Percentiles rank a stretch among this genome's conserved stretches.
These are phyloP conservation scores for Aeoliscus strigatus DNA, from an alignment of 2,797 vertebrate species.

Conservation along the genomic window DNA sequence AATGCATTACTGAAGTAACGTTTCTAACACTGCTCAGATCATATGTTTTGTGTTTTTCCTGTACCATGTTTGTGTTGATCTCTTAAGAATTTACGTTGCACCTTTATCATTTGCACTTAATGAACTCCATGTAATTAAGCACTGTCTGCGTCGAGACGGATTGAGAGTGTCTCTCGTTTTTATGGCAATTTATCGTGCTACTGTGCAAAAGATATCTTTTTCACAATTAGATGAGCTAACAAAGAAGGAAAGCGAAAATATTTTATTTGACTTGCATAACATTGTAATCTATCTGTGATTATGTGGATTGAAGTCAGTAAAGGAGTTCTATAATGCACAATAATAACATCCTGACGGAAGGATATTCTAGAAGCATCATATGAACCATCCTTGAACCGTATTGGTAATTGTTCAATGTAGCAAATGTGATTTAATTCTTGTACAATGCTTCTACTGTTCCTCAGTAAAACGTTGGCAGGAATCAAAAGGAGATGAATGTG, in stretches of 20 bases:
- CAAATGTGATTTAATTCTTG: not conserved
- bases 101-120: slow-evolving; percentile 16
- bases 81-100: slow-evolving; percentile 2
- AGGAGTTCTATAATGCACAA: too few species aligned
- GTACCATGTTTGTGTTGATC: not conserved
- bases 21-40: too few species aligned
- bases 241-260: not conserved
- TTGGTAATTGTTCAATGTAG: too few species aligned
- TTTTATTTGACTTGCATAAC: not conserved
- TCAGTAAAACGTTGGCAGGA: not conserved
- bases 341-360: too few species aligned
- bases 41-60: slow-evolving; percentile 12
- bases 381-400: too few species aligned
- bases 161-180: slow-evolving; percentile 14
- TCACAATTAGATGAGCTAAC: not conserved
- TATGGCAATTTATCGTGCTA: slow-evolving; percentile 7
- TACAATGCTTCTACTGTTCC: slow-evolving; percentile 1
- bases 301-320: too few species aligned
- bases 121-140: slow-evolving; percentile 1
- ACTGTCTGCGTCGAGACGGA: slow-evolving; percentile 13
- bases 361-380: too few species aligned
- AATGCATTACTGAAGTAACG: too few species aligned
- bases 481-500: not conserved
- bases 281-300: not conserved
- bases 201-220: slow-evolving; percentile 7